Conservation (phyloP, 2,113 vertebrate genomes). For the Psephotus haematonotus region DNA sequence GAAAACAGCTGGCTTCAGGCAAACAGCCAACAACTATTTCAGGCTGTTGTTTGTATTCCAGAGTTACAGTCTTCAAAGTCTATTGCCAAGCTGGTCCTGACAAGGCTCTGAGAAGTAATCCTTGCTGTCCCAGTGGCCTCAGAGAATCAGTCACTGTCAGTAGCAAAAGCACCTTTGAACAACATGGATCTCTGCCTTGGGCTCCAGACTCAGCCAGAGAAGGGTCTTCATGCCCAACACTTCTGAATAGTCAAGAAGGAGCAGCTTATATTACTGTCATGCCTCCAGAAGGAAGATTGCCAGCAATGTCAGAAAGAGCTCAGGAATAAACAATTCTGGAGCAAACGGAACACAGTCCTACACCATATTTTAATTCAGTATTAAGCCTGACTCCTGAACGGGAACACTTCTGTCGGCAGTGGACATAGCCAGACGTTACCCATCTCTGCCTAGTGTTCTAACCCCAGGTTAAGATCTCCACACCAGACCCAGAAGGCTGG, state of each 20-base stretch:
- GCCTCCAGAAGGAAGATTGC: not conserved
- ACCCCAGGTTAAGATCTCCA: not conserved
- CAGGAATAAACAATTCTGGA: not conserved
- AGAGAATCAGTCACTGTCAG: not conserved
- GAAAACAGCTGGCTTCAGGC: conserved; percentile 2
- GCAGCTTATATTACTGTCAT: not conserved
- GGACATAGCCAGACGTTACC: not conserved
- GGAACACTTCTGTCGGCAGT: not conserved
- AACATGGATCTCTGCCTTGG: not conserved
- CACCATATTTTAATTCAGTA: not conserved
- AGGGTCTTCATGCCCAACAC: not conserved
- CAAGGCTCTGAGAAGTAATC: conserved; percentile 6
- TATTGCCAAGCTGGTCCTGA: not conserved
- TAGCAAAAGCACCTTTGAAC: not conserved
- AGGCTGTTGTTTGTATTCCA: not conserved
- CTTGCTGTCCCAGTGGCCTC: not conserved
- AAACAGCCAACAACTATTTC: conserved; percentile 26
- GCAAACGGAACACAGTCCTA: not conserved
- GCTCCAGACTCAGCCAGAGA: not conserved
- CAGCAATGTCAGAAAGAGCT: not conserved
- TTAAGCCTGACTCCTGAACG: not conserved
- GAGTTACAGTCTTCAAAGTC: not conserved
- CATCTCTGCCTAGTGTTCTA: not conserved
- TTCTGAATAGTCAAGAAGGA: not conserved
- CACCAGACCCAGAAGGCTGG: not conserved